phyloP scores from a whole-genome alignment of 2,113 vertebrate genomes.

The Regulus satrapa region DNA sequence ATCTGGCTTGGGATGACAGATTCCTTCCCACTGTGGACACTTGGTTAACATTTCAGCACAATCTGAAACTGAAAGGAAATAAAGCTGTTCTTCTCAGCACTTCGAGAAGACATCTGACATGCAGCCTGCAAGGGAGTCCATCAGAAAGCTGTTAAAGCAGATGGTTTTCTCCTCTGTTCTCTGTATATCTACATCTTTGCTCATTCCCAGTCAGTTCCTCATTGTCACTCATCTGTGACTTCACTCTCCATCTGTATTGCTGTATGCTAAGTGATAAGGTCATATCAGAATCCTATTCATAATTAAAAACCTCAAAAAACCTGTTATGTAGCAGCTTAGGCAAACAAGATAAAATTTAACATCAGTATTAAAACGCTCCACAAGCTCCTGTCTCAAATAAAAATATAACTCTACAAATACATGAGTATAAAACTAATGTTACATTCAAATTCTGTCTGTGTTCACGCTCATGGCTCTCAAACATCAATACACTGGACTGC shows the following conservation, averaged over 20 bases:
- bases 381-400: neutral
- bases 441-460: neutral
- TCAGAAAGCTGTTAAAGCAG: neutral
- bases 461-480: neutral
- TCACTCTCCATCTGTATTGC: constrained; percentile 35
- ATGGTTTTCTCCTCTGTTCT: neutral
- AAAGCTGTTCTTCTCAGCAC: neutral
- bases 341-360: neutral
- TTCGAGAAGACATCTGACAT: neutral
- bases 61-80: neutral
- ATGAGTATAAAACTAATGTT: neutral
- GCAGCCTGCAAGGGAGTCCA: neutral
- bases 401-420: neutral
- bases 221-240: constrained; percentile 3
- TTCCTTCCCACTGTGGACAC: neutral
- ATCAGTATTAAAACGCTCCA: neutral
- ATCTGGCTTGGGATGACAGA: neutral
- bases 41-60: neutral
- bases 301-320: neutral
- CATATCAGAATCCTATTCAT: neutral
- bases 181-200: neutral
- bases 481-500: neutral
- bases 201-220: constrained; percentile 13
- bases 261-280: constrained; percentile 2
- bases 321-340: neutral